Evolutionary conservation across 2,888 invertebrate genomes (phyloP), one percentile per base, ranked within the genome.

Genomic region (Sphaeridia pumilis): DNA sequence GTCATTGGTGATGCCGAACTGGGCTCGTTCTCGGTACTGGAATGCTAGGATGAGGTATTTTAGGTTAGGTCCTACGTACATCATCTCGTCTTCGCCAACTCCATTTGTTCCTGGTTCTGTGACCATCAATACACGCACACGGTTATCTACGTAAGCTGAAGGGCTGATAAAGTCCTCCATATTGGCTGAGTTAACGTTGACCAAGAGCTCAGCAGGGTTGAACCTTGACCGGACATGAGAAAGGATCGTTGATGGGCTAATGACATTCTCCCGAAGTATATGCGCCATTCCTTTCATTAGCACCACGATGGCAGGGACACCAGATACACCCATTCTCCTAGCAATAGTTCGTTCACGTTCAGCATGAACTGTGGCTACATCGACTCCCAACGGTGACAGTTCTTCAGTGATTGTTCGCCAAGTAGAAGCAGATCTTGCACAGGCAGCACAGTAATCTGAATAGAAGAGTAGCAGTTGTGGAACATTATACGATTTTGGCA

Each of bases 381-480:
- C 81, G 51, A 66, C 78, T 61, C 94, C 94, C 43, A 77, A 69
- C 24, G 87, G 87, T 68, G 89, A 87, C 50, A 94, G 72, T 42
- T 92, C 85, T 65, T 88, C 86, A 38, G 88, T 82, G 48, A 94
- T 74, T 58, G 86, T 79, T 46, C 87, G 78, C 79, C 92, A 88
- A 10, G 86, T 78, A 1, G 84, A 84, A 44, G 90, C 88, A n/a
- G 85, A 82, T 82, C 74, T 83, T 58, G 89, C 80, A 70, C 94
- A 95, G 46, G 87, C 81, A 70, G 90, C 87, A 69, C 94, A 95
- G 85, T 89, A 92, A 71, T 94, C 93, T 5, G 87, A 84, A 72
- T 92, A 95, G 70, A 90, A 88, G 64, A 94, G 79, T 46, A 95
- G 77, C 53, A 95, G 73, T 55, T 88, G 84, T 10, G 93, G 90